Base-by-base conservation (phyloP, 1,140 invertebrate genomes). In the Nephila pilipes region DNA sequence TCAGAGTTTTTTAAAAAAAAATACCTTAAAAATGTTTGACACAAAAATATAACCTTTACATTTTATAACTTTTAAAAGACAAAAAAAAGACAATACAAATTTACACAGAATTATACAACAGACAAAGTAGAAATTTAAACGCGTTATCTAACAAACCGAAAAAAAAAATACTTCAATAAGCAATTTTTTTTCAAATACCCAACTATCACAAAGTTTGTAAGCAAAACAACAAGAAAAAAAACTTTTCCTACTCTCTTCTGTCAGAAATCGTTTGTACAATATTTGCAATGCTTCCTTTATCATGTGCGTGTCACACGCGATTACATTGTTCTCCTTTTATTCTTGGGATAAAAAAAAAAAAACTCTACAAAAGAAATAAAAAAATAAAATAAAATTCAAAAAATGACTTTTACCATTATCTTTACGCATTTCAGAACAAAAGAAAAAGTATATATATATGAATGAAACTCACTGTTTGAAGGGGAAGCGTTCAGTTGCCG, bases 401-500 rank as follows among this genome's bases (percentile, higher is more conserved):
- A 46, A 75, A 32, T 75, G 29, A 75, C 69, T 32, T 29, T 69
- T 32, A 36, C 2, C 29, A 32, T 18, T 75, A 36, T 32, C 18
- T 75, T 75, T 14, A 18, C 32, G 16, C 5, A 20, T 60, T 22
- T 22, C 58, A 18, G 58, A 60, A 22, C 2, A 4, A 20, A 46
- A 46, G 46, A 46, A 46, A 46, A 46, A 46, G 12, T 46, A 46
- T 25, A 65, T 10, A 14, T n/a, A n/a, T 3, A 75, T 36, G 29
- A 32, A 75, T 20, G 29, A 12, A 54, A 91, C 89, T 91, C 55
- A 91, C 89, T 91, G 89, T 91, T 79, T n/a, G 87, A 38, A 12
- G 85, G 60, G 36, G 63, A 38, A 65, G 87, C 87, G 54, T 65
- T 29, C 29, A 57, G 54, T 36, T 32, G 69, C 69, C 75, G 55